phyloP scores from a whole-genome alignment of 2,888 invertebrate genomes.

The Agriopis leucophaearia region DNA sequence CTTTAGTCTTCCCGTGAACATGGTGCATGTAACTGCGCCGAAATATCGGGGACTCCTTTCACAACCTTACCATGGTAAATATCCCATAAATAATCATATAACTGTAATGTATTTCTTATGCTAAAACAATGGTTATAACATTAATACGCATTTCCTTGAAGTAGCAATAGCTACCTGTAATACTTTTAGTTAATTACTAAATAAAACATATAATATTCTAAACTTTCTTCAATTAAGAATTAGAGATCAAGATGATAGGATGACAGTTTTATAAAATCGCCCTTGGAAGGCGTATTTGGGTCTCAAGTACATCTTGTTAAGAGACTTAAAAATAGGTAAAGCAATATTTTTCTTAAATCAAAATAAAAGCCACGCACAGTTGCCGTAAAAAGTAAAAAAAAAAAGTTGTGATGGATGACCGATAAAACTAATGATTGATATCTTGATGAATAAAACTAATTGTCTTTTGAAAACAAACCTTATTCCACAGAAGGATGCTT shows the following conservation, averaged over 20 bases:
- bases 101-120: slow-evolving; percentile 8
- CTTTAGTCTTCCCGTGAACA: too few species aligned
- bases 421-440: slow-evolving; percentile 2
- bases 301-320: slow-evolving; percentile 4
- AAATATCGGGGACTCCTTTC: too few species aligned
- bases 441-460: background rate
- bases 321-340: background rate
- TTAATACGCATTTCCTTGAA: slow-evolving; percentile 3
- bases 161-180: slow-evolving; percentile 7
- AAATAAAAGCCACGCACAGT: background rate
- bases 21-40: too few species aligned
- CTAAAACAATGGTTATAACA: slow-evolving; percentile 7
- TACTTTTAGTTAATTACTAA: slow-evolving; percentile 12
- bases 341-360: background rate
- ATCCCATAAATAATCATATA: too few species aligned
- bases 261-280: background rate
- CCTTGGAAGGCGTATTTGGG: background rate
- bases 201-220: slow-evolving; percentile 7
- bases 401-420: background rate
- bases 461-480: slow-evolving; percentile 13
- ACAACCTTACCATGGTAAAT: too few species aligned
- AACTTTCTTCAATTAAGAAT: slow-evolving; percentile 6
- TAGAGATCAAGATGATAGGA: slow-evolving; percentile 22
- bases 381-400: background rate
- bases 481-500: background rate